Base-by-base conservation (phyloP, 2,113 vertebrate species). In the Clarias macrocephalus region DNA sequence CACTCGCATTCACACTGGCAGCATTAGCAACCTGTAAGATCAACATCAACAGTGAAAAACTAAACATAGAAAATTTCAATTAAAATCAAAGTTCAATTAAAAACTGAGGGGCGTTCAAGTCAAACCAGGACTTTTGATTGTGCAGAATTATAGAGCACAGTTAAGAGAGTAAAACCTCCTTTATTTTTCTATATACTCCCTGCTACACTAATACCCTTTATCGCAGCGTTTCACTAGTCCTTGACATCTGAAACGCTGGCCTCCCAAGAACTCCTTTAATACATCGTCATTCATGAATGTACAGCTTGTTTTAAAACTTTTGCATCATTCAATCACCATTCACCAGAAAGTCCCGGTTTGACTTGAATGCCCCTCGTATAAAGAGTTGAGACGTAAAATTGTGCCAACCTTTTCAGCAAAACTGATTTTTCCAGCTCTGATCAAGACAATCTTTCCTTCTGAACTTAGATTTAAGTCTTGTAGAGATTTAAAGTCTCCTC, bases 401-500 rank as follows among this genome's bases (percentile, higher is more conserved):
- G 16, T 56, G 85, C 93, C 89, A 88, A 99, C 98, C 97, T 99
- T 99, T 93, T 99, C 96, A 76, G 98, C 96, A 91, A 96, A 96
- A 65, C 95, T 94, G 91, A 97, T 96, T 88, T 88, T 77, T 37
- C 98, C 98, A 89, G 96, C 95, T 94, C 95, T 95, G 83, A 98
- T 91, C 85, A 99, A 92, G 33, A 97, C 83, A 57, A 99, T 90
- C 72, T 92, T 93, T 57, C 92, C 95, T 68, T 62, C 94, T 62
- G 96, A 19, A 83, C 91, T 0, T 76, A 94, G 15, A 9, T 2
- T 84, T 1, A 0, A 60, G 2, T 66, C 28, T 0, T 2, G 62
- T 68, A 99, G 82, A 2, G 52, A 0, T 21, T 56, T 56, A 82
- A 99, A 96, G 90, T 99, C 97, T 0, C 59, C 42, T 75, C 93